These are phyloP conservation scores for Sitophilus oryzae DNA, from an alignment of 1,140 invertebrate genomes.

Conservation along the genomic window DNA sequence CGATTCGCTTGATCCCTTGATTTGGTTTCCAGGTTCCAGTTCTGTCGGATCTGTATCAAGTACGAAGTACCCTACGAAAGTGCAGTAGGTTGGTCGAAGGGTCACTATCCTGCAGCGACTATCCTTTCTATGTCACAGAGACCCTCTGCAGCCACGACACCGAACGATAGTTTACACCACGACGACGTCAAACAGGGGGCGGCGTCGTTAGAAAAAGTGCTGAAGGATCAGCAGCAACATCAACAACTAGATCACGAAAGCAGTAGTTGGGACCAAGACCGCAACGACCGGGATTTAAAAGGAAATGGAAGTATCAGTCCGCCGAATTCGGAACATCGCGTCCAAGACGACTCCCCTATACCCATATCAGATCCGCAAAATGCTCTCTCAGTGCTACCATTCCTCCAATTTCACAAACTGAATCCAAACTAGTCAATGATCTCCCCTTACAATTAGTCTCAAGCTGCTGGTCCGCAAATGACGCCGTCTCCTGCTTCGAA, in stretches of 20 bases:
- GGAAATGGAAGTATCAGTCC: conserved; percentile 44
- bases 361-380: conserved; percentile 39
- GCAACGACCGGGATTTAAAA: conserved; percentile 44
- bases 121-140: no score
- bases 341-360: conserved; percentile 38
- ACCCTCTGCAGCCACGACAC: no score
- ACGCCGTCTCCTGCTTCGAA: conserved; percentile 52
- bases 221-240: conserved; percentile 54
- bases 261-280: conserved; percentile 43
- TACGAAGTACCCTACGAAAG: no score
- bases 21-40: no score
- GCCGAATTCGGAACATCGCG: conserved; percentile 35
- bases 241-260: conserved; percentile 44
- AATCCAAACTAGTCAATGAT: conserved; percentile 26
- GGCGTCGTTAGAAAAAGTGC: conserved; percentile 53
- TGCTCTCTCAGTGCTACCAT: conserved; percentile 36
- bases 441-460: conserved; percentile 34
- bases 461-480: conserved; percentile 48
- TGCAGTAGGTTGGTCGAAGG: no score
- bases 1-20: no score
- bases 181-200: no score
- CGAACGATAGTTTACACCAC: no score
- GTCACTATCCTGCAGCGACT: no score
- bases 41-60: no score
- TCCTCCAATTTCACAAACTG: conserved; percentile 33